phyloP scores from a whole-genome alignment of 2,888 invertebrate species.

The Lepidonotus clava region DNA sequence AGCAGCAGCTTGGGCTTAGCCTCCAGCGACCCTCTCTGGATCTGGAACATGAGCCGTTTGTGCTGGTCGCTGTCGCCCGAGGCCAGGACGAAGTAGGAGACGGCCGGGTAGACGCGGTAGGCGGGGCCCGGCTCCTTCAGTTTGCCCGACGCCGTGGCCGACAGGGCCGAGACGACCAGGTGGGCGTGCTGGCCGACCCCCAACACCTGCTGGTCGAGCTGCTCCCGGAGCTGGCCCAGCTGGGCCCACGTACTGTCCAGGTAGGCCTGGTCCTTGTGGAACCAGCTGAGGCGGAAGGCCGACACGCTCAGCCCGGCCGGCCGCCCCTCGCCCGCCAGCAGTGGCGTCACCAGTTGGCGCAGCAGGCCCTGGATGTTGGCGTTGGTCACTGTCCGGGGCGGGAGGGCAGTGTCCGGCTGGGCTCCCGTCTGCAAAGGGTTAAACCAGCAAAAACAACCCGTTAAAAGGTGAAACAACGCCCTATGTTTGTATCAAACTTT shows the following conservation, averaged over 20 bases:
- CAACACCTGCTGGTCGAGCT: not conserved
- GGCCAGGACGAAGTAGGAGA: not conserved
- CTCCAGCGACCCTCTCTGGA: not conserved
- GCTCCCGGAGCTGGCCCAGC: not conserved
- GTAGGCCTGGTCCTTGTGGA: constrained; percentile 20
- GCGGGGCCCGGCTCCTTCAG: not conserved
- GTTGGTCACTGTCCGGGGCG: not conserved
- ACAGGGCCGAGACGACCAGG: constrained; percentile 6
- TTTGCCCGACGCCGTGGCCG: constrained; percentile 4
- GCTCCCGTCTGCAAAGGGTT: constrained; percentile 9
- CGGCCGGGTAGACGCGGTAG: constrained; percentile 15
- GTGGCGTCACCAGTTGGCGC: not conserved
- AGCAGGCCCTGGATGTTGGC: not conserved
- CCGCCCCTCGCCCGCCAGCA: not conserved
- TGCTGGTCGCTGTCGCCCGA: not conserved
- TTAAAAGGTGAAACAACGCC: too few species aligned
- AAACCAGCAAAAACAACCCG: not conserved
- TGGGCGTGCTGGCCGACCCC: not conserved
- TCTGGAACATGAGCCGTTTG: not conserved
- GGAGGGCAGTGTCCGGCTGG: not conserved
- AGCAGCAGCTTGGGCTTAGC: constrained; percentile 25
- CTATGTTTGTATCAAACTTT: too few species aligned
- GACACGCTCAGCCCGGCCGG: not conserved
- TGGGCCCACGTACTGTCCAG: not conserved
- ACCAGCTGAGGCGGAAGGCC: constrained; percentile 20